Evolutionary conservation across 2,888 invertebrate species (phyloP).

Genomic region (Empis livida): DNA sequence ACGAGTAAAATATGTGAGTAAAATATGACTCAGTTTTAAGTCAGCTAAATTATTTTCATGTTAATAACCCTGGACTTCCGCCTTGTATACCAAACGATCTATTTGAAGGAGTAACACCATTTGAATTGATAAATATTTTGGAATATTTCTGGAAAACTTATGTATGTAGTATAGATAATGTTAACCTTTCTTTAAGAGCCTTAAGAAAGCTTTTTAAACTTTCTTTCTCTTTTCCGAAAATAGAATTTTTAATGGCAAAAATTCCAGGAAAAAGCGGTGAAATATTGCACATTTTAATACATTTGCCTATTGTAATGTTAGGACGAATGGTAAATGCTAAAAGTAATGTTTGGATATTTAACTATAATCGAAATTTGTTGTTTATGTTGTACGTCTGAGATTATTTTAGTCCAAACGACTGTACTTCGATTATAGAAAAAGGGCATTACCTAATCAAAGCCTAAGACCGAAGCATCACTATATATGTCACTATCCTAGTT

Average conservation of each 20-base stretch:
- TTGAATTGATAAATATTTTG: no score
- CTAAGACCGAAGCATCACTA: constrained; percentile 12
- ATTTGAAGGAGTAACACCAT: constrained; percentile 16
- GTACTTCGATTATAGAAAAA: constrained; percentile 3
- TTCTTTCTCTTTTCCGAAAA: no score
- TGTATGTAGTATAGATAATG: background rate
- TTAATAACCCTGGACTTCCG: constrained; percentile 17
- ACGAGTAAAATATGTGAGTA: no score
- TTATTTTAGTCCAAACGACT: background rate
- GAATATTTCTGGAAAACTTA: no score
- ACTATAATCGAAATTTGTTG: constrained; percentile 3
- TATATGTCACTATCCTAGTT: constrained; percentile 8
- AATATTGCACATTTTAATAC: background rate
- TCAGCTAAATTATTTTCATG: constrained; percentile 16
- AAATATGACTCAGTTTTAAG: constrained; percentile 18
- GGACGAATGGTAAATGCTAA: background rate
- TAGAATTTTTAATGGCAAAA: background rate
- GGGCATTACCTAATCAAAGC: constrained; percentile 7
- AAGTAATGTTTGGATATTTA: background rate
- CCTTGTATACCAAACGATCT: constrained; percentile 22
- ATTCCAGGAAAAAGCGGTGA: constrained; percentile 2
- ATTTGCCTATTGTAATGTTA: background rate
- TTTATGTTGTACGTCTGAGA: constrained; percentile 1
- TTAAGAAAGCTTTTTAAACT: no score
- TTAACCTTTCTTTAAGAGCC: background rate